Conservation (phyloP, 2,797 vertebrate genomes). For the Nothura maculosa region DNA sequence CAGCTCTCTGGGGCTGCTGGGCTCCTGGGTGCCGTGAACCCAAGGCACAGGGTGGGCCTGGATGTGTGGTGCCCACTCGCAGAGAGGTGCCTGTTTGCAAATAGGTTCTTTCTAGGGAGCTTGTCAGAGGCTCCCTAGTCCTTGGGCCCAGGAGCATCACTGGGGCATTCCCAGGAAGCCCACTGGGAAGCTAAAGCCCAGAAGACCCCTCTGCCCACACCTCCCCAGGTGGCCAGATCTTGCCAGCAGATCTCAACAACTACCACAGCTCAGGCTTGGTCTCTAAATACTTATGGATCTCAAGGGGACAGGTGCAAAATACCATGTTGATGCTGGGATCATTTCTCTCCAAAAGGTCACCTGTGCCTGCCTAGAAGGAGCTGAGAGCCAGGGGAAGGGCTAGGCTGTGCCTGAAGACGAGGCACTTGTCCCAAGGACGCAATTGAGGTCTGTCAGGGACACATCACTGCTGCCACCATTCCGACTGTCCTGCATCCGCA, state of each 20-base stretch:
- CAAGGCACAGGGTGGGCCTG: background rate
- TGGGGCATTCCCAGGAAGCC: background rate
- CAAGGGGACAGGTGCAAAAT: background rate
- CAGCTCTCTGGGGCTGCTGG: background rate
- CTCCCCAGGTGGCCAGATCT: background rate
- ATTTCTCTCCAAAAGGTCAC: background rate
- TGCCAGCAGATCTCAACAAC: background rate
- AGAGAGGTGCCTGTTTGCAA: background rate
- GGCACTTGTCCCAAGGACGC: background rate
- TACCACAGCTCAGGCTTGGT: background rate
- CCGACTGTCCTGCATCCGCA: background rate
- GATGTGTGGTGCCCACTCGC: background rate
- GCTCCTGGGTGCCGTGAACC: background rate
- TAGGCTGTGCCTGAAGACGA: background rate
- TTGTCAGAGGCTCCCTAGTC: background rate
- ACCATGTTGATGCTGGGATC: background rate
- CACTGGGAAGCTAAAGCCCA: background rate
- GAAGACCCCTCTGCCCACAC: background rate
- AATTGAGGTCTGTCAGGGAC: background rate
- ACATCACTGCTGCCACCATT: background rate
- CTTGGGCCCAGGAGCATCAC: background rate
- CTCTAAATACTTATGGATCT: background rate
- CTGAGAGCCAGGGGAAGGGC: background rate
- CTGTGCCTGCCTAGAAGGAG: background rate
- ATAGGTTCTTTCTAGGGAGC: background rate